phyloP scores from a whole-genome alignment of 2,797 vertebrate genomes.

The Pangasius larnaudii region DNA sequence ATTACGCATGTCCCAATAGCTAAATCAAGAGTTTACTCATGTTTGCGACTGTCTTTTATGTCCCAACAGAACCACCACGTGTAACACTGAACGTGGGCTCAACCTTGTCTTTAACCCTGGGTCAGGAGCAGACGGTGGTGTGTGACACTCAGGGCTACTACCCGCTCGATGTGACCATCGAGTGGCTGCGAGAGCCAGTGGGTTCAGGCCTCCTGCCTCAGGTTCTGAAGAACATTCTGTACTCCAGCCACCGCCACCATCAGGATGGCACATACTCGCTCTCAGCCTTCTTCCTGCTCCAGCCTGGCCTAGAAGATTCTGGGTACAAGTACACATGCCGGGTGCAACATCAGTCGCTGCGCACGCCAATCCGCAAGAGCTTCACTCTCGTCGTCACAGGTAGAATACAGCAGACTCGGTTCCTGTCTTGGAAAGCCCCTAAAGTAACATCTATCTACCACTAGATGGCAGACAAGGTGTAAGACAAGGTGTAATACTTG shows the following conservation, averaged over 20 bases:
- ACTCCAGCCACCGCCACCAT: conserved; percentile 76
- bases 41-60: neutral
- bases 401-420: conserved; percentile 33
- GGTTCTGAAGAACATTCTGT: conserved; percentile 67
- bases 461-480: conserved; percentile 58
- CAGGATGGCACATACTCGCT: conserved; percentile 73
- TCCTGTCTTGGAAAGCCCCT: conserved; percentile 12
- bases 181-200: conserved; percentile 68
- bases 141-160: conserved; percentile 73
- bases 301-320: conserved; percentile 59
- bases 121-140: conserved; percentile 70
- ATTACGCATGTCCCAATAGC: neutral
- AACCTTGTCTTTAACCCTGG: conserved; percentile 64
- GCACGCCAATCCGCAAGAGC: conserved; percentile 72
- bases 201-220: conserved; percentile 60
- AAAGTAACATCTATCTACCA: conserved; percentile 47
- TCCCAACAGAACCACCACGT: conserved; percentile 70
- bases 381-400: conserved; percentile 69
- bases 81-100: conserved; percentile 70
- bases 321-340: conserved; percentile 73
- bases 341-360: conserved; percentile 74
- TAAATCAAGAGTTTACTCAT: neutral
- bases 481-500: neutral
- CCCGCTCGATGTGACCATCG: conserved; percentile 76
- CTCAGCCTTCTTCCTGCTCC: conserved; percentile 76